Percentiles rank a stretch among this genome's conserved stretches.
Conservation (phyloP, 2,797 vertebrate genomes). For the Chelidonichthys spinosus region DNA sequence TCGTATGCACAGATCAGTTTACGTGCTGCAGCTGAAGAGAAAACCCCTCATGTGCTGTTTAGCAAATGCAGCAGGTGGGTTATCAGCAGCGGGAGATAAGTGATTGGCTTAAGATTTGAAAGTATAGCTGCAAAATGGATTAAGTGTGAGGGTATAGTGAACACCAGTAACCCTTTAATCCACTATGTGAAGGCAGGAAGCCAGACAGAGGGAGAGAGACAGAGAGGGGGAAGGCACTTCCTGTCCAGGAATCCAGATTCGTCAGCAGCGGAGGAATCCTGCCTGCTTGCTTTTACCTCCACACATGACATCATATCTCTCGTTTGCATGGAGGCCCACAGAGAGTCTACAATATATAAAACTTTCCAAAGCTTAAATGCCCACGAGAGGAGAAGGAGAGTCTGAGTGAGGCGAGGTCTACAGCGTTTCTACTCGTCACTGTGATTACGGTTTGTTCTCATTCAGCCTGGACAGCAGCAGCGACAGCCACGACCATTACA, state of each 20-base stretch:
- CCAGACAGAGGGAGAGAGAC: constrained; percentile 22
- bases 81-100: constrained; percentile 32
- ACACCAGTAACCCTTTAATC: constrained; percentile 77
- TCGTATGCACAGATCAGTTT: constrained; percentile 3
- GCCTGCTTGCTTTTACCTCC: constrained; percentile 5
- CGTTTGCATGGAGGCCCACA: no score
- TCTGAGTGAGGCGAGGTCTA: constrained; percentile 13
- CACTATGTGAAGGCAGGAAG: constrained; percentile 51
- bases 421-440: constrained; percentile 31
- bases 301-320: neutral
- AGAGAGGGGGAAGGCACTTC: constrained; percentile 36
- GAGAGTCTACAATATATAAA: constrained; percentile 4
- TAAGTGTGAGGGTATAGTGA: constrained; percentile 63
- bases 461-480: constrained; percentile 28
- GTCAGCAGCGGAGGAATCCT: constrained; percentile 53
- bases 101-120: constrained; percentile 40
- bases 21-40: neutral
- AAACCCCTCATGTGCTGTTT: neutral
- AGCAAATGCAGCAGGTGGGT: constrained; percentile 32
- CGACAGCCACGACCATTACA: constrained; percentile 44
- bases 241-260: constrained; percentile 59
- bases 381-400: constrained; percentile 4
- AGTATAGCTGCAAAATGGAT: constrained; percentile 65
- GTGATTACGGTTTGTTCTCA: constrained; percentile 48
- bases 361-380: constrained; percentile 3